Conservation (phyloP, 1,140 invertebrate species). For the Periplaneta americana region DNA sequence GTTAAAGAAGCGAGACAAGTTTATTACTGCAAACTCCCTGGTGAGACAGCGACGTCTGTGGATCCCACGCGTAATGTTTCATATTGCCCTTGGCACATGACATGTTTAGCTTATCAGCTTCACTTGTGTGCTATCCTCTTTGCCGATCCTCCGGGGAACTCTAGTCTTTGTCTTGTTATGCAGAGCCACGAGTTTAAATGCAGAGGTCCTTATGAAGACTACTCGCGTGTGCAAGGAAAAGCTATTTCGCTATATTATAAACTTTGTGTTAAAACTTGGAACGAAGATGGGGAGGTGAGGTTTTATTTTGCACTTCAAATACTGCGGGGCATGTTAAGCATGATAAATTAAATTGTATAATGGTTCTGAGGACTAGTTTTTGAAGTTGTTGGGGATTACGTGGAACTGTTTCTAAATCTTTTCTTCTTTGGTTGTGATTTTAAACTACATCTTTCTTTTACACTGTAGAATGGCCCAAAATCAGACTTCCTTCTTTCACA, state of each 20-base stretch:
- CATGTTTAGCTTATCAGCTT: background rate
- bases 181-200: background rate
- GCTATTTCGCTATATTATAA: background rate
- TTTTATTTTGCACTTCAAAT: background rate
- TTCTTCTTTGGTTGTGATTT: background rate
- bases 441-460: too few relatives aligned
- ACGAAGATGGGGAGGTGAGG: background rate
- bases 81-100: background rate
- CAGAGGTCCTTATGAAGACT: too few relatives aligned
- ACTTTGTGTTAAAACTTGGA: background rate
- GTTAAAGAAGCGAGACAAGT: background rate
- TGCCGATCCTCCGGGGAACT: background rate
- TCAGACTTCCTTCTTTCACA: too few relatives aligned
- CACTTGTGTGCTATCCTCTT: background rate
- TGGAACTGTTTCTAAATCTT: background rate
- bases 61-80: background rate
- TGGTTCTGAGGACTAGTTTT: too few relatives aligned
- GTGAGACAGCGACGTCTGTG: background rate
- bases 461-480: too few relatives aligned
- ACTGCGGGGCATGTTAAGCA: background rate
- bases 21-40: background rate
- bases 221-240: background rate
- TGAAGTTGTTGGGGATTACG: background rate
- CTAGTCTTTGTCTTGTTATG: background rate
- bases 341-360: background rate